Conservation (phyloP, 2,888 invertebrate genomes). For the Trissolcus japonicus region DNA sequence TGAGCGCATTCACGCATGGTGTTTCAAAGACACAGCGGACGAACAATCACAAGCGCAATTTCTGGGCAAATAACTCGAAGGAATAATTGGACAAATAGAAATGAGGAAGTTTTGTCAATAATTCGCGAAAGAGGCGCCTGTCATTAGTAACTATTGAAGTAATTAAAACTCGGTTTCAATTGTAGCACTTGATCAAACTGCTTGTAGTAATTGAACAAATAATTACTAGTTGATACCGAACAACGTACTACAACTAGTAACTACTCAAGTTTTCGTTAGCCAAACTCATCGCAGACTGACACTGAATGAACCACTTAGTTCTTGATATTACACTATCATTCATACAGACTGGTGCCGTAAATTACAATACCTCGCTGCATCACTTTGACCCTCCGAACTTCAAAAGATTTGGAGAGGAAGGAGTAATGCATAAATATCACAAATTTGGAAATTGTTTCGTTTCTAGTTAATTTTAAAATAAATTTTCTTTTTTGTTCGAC, state of each 20-base stretch:
- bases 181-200: slow-evolving; percentile 57
- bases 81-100: slow-evolving; percentile 54
- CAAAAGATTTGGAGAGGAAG: too few species aligned
- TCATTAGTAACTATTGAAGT: slow-evolving; percentile 55
- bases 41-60: slow-evolving; percentile 51
- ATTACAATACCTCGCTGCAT: slow-evolving; percentile 8
- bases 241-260: slow-evolving; percentile 50
- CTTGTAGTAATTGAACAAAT: slow-evolving; percentile 57
- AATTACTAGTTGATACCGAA: slow-evolving; percentile 50
- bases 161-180: slow-evolving; percentile 54
- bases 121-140: slow-evolving; percentile 50
- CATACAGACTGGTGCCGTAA: slow-evolving; percentile 4
- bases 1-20: slow-evolving; percentile 10
- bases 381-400: background rate
- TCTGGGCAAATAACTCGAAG: slow-evolving; percentile 31
- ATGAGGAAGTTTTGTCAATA: slow-evolving; percentile 56
- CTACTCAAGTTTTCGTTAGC: slow-evolving; percentile 50
- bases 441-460: too few species aligned
- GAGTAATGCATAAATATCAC: too few species aligned
- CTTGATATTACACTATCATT: slow-evolving; percentile 46
- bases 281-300: slow-evolving; percentile 50
- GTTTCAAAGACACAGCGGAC: slow-evolving; percentile 42
- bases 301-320: slow-evolving; percentile 55
- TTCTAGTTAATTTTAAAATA: too few species aligned
- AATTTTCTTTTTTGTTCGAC: too few species aligned